phyloP scores from a whole-genome alignment of 2,888 invertebrate species.

The Melanotus villosus region DNA sequence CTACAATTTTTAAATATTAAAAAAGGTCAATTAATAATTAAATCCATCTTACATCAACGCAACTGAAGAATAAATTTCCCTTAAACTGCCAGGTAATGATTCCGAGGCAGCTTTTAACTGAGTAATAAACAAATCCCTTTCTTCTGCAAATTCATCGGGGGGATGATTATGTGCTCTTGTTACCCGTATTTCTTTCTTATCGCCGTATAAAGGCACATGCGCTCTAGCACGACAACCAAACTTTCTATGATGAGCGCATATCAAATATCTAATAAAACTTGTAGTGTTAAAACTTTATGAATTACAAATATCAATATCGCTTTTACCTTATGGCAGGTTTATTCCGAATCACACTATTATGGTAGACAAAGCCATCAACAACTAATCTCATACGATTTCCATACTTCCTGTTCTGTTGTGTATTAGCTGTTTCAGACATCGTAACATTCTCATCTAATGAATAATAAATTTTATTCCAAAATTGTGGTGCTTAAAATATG shows the following conservation, averaged over 20 bases:
- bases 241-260: slow-evolving; percentile 53
- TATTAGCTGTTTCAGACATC: background rate
- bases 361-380: slow-evolving; percentile 56
- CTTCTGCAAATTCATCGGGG: slow-evolving; percentile 51
- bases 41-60: slow-evolving; percentile 18
- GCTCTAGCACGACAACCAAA: slow-evolving; percentile 54
- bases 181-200: slow-evolving; percentile 49
- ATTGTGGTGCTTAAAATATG: no score
- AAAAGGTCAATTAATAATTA: background rate
- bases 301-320: background rate
- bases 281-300: no score
- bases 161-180: slow-evolving; percentile 56
- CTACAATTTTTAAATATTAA: slow-evolving; percentile 45
- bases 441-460: background rate
- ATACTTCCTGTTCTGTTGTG: background rate
- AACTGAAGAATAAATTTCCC: slow-evolving; percentile 4
- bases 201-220: slow-evolving; percentile 46
- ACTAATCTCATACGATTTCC: slow-evolving; percentile 50
- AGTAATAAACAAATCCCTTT: slow-evolving; percentile 32
- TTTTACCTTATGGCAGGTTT: slow-evolving; percentile 53
- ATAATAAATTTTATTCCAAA: background rate
- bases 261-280: slow-evolving; percentile 53
- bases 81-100: slow-evolving; percentile 20
- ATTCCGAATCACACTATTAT: slow-evolving; percentile 54
- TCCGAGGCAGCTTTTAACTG: slow-evolving; percentile 20